Evolutionary conservation across 2,797 vertebrate genomes (phyloP).

Genomic region (Spizella passerina): DNA sequence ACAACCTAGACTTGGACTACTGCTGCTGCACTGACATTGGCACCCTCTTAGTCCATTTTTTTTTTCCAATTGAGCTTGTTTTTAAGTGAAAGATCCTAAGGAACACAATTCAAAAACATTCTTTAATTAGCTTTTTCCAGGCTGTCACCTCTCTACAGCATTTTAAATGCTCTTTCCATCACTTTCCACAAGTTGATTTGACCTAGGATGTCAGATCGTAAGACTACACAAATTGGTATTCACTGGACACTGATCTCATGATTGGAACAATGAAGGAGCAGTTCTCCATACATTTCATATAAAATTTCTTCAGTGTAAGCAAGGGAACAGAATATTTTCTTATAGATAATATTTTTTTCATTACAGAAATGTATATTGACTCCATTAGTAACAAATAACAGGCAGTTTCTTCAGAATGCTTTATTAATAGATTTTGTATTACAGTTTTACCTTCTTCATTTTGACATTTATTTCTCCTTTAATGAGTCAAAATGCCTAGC

Average conservation of each 20-base stretch:
- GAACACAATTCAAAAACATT: background rate
- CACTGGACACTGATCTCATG: background rate
- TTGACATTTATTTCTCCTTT: slow-evolving; percentile 45
- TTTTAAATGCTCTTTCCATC: background rate
- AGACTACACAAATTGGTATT: background rate
- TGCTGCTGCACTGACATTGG: background rate
- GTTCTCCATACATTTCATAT: background rate
- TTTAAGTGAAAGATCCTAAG: background rate
- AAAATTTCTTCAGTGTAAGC: background rate
- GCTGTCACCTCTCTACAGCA: background rate
- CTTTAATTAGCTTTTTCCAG: background rate
- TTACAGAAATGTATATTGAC: background rate
- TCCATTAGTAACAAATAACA: background rate
- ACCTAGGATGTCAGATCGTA: background rate
- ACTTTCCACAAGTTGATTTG: background rate
- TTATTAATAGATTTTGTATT: slow-evolving; percentile 29
- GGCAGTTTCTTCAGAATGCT: background rate
- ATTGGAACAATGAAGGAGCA: background rate
- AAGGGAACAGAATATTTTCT: background rate
- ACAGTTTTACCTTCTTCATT: slow-evolving; percentile 9
- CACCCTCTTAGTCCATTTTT: background rate
- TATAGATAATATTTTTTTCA: background rate
- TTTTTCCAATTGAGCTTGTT: background rate
- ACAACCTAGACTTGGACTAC: background rate
- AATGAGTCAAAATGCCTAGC: slow-evolving; percentile 5